These are phyloP conservation scores for Drosophila lini DNA, from an alignment of 1,140 invertebrate species.

Conservation along the genomic window DNA sequence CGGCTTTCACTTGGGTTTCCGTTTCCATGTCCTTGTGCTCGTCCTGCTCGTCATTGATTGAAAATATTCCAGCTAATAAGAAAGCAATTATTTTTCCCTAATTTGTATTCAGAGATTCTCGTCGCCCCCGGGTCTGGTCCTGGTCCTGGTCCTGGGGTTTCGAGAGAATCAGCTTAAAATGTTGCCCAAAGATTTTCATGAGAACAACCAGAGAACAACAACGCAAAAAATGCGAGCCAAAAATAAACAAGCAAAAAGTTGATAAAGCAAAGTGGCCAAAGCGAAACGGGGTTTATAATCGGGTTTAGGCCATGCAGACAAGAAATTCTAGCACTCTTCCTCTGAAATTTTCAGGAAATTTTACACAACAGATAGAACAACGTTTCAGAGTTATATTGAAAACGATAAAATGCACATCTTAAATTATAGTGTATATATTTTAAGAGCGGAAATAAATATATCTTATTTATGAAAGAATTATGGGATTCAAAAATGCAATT, in stretches of 20 bases:
- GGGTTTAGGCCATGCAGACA: constrained; percentile 11
- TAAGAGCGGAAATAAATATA: not conserved
- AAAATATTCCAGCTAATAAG: constrained; percentile 72
- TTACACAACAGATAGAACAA: too few species aligned
- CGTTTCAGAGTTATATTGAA: not conserved
- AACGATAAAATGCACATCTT: not conserved
- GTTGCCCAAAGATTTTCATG: constrained; percentile 31
- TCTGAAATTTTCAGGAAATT: not conserved
- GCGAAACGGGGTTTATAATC: constrained; percentile 36
- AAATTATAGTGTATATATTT: not conserved
- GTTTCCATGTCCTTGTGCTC: constrained; percentile 6
- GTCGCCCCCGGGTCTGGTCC: not conserved
- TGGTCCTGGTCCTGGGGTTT: not conserved
- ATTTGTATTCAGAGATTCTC: constrained; percentile 61
- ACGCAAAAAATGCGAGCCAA: constrained; percentile 35
- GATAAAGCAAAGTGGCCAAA: constrained; percentile 64
- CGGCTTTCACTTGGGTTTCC: not conserved
- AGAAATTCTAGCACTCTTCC: constrained; percentile 19
- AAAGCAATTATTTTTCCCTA: constrained; percentile 69
- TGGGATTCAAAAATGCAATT: constrained; percentile 4
- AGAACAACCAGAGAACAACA: constrained; percentile 37
- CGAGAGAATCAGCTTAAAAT: constrained; percentile 68
- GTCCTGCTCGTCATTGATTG: constrained; percentile 46
- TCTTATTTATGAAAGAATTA: not conserved
- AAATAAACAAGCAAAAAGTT: constrained; percentile 61